These are phyloP conservation scores for Hydrophis major DNA, from an alignment of 2,797 vertebrate species.

Conservation along the genomic window DNA sequence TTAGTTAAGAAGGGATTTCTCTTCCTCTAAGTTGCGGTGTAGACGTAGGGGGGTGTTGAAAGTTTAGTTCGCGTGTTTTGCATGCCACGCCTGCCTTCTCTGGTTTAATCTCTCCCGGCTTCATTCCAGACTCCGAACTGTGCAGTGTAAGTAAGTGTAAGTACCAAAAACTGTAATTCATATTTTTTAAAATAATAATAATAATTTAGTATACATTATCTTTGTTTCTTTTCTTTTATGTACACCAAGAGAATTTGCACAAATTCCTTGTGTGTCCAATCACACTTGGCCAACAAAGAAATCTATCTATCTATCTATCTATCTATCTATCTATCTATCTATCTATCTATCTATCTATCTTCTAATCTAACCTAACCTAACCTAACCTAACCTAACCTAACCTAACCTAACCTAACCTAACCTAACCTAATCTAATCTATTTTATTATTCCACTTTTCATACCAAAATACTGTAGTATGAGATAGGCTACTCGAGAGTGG, in stretches of 20 bases:
- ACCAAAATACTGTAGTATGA: neutral
- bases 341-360: too few species aligned
- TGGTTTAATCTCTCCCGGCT: neutral
- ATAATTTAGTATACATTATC: neutral
- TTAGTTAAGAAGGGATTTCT: neutral
- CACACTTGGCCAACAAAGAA: too few species aligned
- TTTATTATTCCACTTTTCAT: neutral
- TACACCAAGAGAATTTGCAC: too few species aligned
- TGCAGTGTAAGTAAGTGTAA: neutral
- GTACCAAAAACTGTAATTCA: neutral
- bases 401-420: too few species aligned
- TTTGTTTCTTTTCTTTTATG: too few species aligned
- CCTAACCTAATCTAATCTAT: too few species aligned
- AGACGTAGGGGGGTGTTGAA: neutral
- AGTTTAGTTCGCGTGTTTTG: neutral
- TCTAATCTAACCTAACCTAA: too few species aligned
- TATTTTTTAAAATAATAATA: neutral
- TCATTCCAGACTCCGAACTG: neutral
- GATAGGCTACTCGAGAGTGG: neutral
- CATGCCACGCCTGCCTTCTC: neutral
- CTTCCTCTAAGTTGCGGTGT: neutral
- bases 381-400: too few species aligned
- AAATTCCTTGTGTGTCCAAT: too few species aligned
- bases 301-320: too few species aligned
- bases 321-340: rapidly evolving